Evolutionary conservation across 2,888 invertebrate genomes (phyloP), one percentile per base, ranked within the genome.

Genomic region (Frankliniella intonsa): DNA sequence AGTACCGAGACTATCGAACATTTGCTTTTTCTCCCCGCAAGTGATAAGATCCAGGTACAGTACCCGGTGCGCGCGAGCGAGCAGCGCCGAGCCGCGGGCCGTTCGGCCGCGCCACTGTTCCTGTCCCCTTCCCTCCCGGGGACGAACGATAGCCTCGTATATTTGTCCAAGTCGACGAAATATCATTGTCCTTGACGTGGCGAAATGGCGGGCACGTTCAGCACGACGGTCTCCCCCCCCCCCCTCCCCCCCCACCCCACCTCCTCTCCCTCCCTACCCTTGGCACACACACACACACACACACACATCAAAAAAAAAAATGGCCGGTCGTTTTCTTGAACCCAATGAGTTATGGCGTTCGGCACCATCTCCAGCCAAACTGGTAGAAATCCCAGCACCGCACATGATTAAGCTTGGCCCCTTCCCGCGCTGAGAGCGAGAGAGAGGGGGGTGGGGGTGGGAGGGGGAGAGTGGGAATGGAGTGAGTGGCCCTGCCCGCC

Each of bases 321-420:
- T 25, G 25, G 22, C 22, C 22, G 69, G 69, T 22, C 25, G 25
- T 69, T 76, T 55, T 19, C 14, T 38, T 38, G 14, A 55, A 12
- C 14, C 14, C 55, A 19, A 76, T 76, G 69, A 76, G 25, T 76
- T 76, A 76, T 25, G 25, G 69, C 11, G 69, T 76, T 76, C 69
- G 69, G 69, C 69, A 76, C 25, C 22, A 76, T 5, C 69, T 22
- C 69, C 69, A 22, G 69, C 69, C 25, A 76, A 10, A 22, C 69
- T 76, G 69, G 25, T 25, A 12, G 69, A 76, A 76, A 76, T 76
- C 25, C 69, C 22, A 25, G 62, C 69, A 25, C 69, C 25, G 12
- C 69, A 76, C 22, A 76, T 76, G 69, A 76, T 76, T 76, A 76
- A 76, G 25, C 69, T 25, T 25, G 69, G 69, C 69, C 7, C 69